Conservation (phyloP, 2,113 vertebrate genomes). For the Gyps fulvus region DNA sequence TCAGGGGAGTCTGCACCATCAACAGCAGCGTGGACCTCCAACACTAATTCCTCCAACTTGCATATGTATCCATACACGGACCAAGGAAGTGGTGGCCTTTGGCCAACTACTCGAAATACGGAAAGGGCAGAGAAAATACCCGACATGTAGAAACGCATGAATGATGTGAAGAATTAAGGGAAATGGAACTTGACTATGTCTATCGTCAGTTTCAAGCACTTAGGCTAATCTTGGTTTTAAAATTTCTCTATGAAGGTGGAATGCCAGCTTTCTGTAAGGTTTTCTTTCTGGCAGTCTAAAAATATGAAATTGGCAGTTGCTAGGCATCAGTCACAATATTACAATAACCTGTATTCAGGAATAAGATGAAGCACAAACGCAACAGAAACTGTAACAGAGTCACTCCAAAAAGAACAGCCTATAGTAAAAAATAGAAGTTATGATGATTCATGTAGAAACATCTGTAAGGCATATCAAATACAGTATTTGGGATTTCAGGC, state of each 20-base stretch:
- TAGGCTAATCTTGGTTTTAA: not conserved
- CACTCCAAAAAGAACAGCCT: not conserved
- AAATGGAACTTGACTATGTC: not conserved
- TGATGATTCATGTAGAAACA: not conserved
- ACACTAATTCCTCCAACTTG: not conserved
- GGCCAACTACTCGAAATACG: not conserved
- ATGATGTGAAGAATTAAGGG: not conserved
- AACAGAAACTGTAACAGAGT: not conserved
- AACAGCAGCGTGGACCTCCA: not conserved
- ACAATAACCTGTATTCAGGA: not conserved
- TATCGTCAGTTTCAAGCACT: not conserved
- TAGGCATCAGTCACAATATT: conserved; percentile 22
- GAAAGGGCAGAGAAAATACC: not conserved
- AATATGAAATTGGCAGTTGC: not conserved
- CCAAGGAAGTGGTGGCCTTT: not conserved
- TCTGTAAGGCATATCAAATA: not conserved
- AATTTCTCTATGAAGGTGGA: not conserved
- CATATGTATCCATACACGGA: rapidly evolving
- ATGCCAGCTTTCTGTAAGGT: not conserved
- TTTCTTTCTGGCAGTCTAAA: not conserved
- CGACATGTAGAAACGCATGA: not conserved
- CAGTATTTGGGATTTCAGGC: not conserved
- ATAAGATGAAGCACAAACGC: not conserved
- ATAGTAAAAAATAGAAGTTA: not conserved
- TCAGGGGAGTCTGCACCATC: not conserved